phyloP scores from a whole-genome alignment of 2,888 invertebrate species.

The Drosophila pullipes region DNA sequence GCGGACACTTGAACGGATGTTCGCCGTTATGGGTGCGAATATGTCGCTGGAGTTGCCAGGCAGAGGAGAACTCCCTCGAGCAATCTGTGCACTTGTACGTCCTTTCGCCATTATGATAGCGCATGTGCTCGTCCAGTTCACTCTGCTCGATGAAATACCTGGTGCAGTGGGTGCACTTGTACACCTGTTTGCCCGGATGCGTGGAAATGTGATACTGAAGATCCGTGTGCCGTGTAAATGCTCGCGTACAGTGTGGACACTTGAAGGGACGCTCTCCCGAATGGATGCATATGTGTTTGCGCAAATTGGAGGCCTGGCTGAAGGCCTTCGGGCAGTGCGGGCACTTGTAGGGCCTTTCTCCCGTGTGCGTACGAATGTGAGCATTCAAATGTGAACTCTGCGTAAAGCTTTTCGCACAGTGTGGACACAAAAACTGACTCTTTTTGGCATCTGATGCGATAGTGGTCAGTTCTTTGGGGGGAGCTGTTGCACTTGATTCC shows the following conservation, averaged over 20 bases:
- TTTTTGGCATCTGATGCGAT: slow-evolving; percentile 1
- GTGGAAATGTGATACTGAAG: slow-evolving; percentile 49
- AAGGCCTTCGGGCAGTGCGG: slow-evolving; percentile 39
- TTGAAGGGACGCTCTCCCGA: slow-evolving; percentile 49
- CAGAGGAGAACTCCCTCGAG: slow-evolving; percentile 21
- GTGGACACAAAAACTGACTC: slow-evolving; percentile 29
- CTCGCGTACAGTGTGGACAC: slow-evolving; percentile 41
- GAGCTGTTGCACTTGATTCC: neutral
- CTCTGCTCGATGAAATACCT: slow-evolving; percentile 40
- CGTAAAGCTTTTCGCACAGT: slow-evolving; percentile 32
- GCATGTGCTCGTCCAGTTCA: slow-evolving; percentile 42
- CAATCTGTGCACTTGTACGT: slow-evolving; percentile 36
- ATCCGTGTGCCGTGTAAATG: slow-evolving; percentile 41
- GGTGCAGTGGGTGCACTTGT: slow-evolving; percentile 46
- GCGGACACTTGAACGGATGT: slow-evolving; percentile 42
- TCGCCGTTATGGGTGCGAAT: slow-evolving; percentile 37
- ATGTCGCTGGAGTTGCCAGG: slow-evolving; percentile 46
- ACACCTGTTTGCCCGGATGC: slow-evolving; percentile 41
- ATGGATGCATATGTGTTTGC: slow-evolving; percentile 45
- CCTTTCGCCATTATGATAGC: slow-evolving; percentile 40
- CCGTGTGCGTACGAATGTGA: slow-evolving; percentile 45
- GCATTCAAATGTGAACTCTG: slow-evolving; percentile 40
- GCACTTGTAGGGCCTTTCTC: slow-evolving; percentile 38
- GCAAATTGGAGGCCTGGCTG: slow-evolving; percentile 46
- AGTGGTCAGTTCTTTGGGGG: neutral